Conservation (phyloP, 2,797 vertebrate genomes). For the Xiphorhynchus erythropygius region DNA sequence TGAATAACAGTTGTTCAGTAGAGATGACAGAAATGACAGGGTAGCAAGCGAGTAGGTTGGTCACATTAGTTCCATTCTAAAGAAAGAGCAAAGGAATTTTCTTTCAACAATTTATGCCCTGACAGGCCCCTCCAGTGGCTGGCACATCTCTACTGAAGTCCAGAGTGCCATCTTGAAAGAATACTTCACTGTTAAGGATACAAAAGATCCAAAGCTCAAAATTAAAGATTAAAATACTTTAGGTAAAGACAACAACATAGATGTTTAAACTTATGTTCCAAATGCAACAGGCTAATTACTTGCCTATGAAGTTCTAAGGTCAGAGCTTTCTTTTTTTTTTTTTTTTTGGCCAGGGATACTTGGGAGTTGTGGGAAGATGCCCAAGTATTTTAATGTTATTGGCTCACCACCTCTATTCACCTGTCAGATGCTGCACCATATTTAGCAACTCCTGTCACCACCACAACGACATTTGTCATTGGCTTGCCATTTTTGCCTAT, state of each 20-base stretch:
- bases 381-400: background rate
- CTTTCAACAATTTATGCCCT: background rate
- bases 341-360: background rate
- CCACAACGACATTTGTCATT: accelerated
- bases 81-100: background rate
- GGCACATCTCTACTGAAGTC: background rate
- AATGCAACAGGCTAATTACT: background rate
- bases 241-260: background rate
- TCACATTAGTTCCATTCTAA: background rate
- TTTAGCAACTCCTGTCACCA: background rate
- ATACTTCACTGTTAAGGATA: background rate
- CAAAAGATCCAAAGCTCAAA: background rate
- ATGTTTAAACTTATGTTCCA: background rate
- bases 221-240: background rate
- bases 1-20: background rate
- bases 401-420: background rate
- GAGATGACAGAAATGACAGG: background rate
- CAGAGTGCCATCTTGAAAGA: background rate
- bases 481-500: background rate
- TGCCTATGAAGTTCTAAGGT: background rate
- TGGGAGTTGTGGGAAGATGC: background rate
- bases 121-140: background rate
- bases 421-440: background rate
- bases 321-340: background rate
- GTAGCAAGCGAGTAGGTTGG: background rate